Percentiles rank a stretch among this genome's conserved stretches.
These are phyloP conservation scores for Laothoe populi DNA, from an alignment of 2,888 invertebrate genomes.

Conservation along the genomic window DNA sequence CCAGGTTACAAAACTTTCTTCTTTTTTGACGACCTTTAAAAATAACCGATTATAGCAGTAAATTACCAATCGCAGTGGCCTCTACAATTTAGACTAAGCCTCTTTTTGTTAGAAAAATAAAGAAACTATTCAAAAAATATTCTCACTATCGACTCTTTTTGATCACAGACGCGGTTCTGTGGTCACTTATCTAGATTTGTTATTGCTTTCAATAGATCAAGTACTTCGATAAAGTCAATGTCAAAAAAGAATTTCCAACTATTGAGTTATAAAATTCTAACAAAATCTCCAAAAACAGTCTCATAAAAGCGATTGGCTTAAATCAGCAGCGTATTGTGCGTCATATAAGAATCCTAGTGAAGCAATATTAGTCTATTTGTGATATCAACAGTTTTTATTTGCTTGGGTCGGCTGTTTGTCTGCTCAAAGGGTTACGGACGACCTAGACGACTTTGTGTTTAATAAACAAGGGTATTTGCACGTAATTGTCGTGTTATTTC, in stretches of 20 bases:
- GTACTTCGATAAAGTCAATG: background rate
- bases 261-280: background rate
- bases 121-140: too few species aligned
- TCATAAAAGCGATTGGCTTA: background rate
- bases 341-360: background rate
- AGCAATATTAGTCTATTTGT: constrained; percentile 4
- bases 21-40: too few species aligned
- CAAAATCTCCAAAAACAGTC: background rate
- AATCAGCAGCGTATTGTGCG: background rate
- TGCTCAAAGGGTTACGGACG: background rate
- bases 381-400: constrained; percentile 9
- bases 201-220: too few species aligned
- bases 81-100: too few species aligned
- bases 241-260: too few species aligned
- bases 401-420: background rate
- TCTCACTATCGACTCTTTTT: too few species aligned
- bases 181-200: too few species aligned
- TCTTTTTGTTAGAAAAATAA: too few species aligned
- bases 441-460: constrained; percentile 1
- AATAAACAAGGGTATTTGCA: background rate
- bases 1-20: too few species aligned
- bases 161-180: too few species aligned
- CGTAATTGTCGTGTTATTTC: background rate
- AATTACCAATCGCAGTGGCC: too few species aligned
- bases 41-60: too few species aligned